Base-by-base conservation (phyloP, 2,797 vertebrate genomes). In the Parauchenoglanis punctatus region DNA sequence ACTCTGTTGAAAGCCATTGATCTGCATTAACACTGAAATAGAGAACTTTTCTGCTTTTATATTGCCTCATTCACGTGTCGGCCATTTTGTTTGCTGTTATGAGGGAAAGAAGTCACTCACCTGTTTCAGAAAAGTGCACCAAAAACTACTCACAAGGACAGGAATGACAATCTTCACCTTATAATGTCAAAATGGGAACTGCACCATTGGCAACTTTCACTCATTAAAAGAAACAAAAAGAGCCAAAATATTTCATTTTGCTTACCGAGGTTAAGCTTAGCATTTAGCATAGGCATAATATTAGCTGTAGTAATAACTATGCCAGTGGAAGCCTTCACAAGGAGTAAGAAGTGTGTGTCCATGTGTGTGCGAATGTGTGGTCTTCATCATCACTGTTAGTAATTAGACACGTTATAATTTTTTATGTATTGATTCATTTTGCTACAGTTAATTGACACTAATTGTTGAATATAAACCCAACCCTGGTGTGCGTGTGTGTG, bases 401-500 rank as follows among this genome's bases (percentile, higher is more conserved):
- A 86, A 65, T 46, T 85, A 59, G 17, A 75, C 3, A 58, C 7
- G 18, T 11, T 40, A 54, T 25, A 17, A 85, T n/a, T 49, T 96
- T 96, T 67, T 65, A 67, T 28, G n/a, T 95, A 93, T 94, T 92
- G 95, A 95, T 95, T 95, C 93, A 96, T 95, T 95, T 95, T 96
- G 93, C 94, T 93, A 91, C 91, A 91, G 94, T 94, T 96, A 96
- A 96, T 96, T 96, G 94, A 95, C 95, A 95, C 94, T 96, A 72
- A 44, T 3, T 44, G 67, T 44, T 96, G 96, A 96, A 96, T 96
- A 95, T 94, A 96, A 95, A 95, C 95, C 35, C 8, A n/a, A 72
- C 7, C 40, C 56, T 13, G 7, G 18, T 72, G 0, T 46, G 35
- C 44, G 68, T n/a, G 46, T 76, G 73, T 76, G 73, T 76, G 73